Base-by-base conservation (phyloP, 2,113 vertebrate genomes). In the Calypte anna region DNA sequence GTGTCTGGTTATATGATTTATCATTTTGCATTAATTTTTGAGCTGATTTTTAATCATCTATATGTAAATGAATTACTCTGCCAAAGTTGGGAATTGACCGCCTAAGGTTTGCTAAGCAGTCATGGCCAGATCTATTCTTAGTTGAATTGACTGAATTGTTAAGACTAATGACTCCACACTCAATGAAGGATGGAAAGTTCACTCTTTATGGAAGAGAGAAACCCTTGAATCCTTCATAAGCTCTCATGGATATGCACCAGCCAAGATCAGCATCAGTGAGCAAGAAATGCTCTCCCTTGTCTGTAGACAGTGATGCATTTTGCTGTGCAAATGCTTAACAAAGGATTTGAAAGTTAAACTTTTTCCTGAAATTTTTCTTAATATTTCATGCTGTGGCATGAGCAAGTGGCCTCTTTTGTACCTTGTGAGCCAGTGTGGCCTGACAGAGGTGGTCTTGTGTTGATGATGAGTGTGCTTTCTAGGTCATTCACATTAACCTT, bases 391-490 rank as follows among this genome's bases (percentile, higher is more conserved):
- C 11, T 17, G 6, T 33, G 30, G 9, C 4, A 53, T 22, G 25
- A 84, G 50, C 4, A 69, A 57, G 22, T 40, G 40, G 12, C 28
- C 33, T 91, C 4, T 38, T 94, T 73, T 77, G 36, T 50, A 82
- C 59, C 27, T 72, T 86, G 54, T 61, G 53, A 88, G 57, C 48
- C 68, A 62, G 2, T 11, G 7, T 79, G 27, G 58, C 77, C 36
- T 79, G n/a, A 89, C 46, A 85, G 93, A 91, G 30, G 36, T 64
- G 38, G 38, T 54, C 91, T 93, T 94, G 77, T 93, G 82, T 44
- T 9, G 11, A 40, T 67, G 63, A 43, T 77, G 74, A 92, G 50
- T 21, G 24, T 91, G 22, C 43, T 88, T 93, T 94, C 77, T 14
- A 7, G 36, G 18, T 69, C 88, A 78, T 80, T 85, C 44, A 81